Evolutionary conservation across 2,113 vertebrate genomes (phyloP).

Genomic region (Cavia porcellus): DNA sequence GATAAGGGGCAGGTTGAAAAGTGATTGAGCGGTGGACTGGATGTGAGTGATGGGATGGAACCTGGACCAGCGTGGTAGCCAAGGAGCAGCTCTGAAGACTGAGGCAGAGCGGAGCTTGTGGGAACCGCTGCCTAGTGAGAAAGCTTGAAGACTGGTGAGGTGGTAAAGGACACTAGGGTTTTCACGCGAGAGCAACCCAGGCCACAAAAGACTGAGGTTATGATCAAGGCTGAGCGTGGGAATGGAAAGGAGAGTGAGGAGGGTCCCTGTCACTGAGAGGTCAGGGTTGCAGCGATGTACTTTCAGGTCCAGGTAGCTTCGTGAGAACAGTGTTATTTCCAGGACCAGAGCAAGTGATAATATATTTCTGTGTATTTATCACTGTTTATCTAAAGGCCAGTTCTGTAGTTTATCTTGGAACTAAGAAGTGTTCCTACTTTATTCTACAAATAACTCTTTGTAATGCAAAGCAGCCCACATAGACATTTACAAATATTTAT

Average conservation of each 20-base stretch:
- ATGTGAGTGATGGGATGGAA: not conserved
- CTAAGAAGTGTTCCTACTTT: too few relatives aligned
- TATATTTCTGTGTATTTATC: too few relatives aligned
- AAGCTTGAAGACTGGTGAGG: not conserved
- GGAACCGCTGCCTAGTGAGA: not conserved
- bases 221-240: not conserved
- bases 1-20: not conserved
- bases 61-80: not conserved
- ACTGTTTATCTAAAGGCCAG: too few relatives aligned
- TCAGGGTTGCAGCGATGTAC: not conserved
- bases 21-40: not conserved
- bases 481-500: not conserved
- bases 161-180: not conserved
- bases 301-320: not conserved
- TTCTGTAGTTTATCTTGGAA: too few relatives aligned
- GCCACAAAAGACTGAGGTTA: not conserved
- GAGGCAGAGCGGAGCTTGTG: not conserved
- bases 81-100: too few relatives aligned
- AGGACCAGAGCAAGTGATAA: not conserved
- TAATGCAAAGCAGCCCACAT: too few relatives aligned
- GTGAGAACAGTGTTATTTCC: too few relatives aligned
- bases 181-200: too few relatives aligned
- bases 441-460: too few relatives aligned
- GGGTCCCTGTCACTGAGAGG: not conserved
- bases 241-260: not conserved